Base-by-base conservation (phyloP, 2,888 invertebrate genomes). In the Hydriomena furcata region DNA sequence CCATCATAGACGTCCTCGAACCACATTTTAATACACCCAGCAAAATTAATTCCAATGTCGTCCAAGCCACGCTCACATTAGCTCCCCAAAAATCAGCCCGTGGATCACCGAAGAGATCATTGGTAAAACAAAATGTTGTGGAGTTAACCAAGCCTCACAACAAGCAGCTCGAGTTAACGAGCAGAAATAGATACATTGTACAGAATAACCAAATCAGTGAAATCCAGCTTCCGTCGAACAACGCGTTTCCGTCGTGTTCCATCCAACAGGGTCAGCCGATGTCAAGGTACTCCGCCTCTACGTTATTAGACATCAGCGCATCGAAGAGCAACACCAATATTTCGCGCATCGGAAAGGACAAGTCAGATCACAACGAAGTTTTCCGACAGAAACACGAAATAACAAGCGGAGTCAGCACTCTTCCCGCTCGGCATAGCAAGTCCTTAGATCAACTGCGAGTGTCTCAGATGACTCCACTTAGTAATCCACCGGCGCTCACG, bases 401-500 rank as follows among this genome's bases (percentile, higher is more conserved):
- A 27, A 81, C 79, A 7, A 88, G 85, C 54, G 91, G 91, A 23
- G 86, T 91, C 6, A 92, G 88, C 31, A 92, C 92, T 0, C 72
- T 94, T 32, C 94, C 94, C 0, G 93, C 95, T 0, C 90, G 95
- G 46, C 96, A 96, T 70, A 96, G 96, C 76, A 96, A 95, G 75
- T 96, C 96, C 1, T 79, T 96, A 58, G 96, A 96, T 78, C 95
- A 96, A 64, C 79, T 96, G 35, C 93, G 94, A 63, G 89, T 93
- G 5, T 89, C 91, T 31, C 84, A 90, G 72, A 78, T 85, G 73
- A 68, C 78, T 21, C 81, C 85, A 7, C 62, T 81, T 6, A 84
- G 71, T 58, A 75, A 72, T 51, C 65, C 79, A 43, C 80, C 83
- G 69, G 77, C 76, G 20, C 63, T 87, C 42, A 65, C 77, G 5